A percentile compares a stretch with the other conserved stretches of the same genome.
phyloP scores from a whole-genome alignment of 2,797 vertebrate genomes.

The Anniella stebbinsi region DNA sequence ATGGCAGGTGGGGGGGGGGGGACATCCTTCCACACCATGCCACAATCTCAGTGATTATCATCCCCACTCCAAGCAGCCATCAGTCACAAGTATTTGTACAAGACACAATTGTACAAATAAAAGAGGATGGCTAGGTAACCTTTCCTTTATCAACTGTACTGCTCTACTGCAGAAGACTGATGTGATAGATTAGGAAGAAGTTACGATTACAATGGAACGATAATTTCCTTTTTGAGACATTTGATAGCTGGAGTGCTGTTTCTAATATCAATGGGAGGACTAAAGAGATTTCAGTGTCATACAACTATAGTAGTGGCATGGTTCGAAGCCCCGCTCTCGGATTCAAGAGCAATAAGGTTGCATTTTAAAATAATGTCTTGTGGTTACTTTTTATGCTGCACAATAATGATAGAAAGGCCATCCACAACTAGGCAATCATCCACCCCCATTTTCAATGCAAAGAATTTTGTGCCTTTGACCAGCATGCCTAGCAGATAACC shows the following conservation, averaged over 20 bases:
- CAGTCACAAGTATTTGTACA: too few species aligned
- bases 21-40: too few species aligned
- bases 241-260: neutral
- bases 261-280: neutral
- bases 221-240: slow-evolving; percentile 6
- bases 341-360: neutral
- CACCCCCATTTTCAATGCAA: neutral
- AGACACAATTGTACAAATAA: neutral
- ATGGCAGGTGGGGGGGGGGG: neutral
- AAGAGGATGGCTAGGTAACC: neutral
- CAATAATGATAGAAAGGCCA: neutral
- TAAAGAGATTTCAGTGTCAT: neutral
- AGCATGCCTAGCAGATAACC: neutral
- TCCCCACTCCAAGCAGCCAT: neutral
- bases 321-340: neutral
- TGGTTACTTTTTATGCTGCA: neutral
- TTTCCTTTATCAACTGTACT: slow-evolving; percentile 21
- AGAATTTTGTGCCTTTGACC: neutral
- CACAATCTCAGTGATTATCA: neutral
- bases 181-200: neutral
- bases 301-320: neutral
- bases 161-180: slow-evolving; percentile 6
- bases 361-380: neutral
- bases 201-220: neutral
- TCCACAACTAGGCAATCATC: neutral